Percentiles rank a stretch among this genome's conserved stretches.
phyloP scores from a whole-genome alignment of 1,140 invertebrate genomes.

The fruit fly (Drosophila melanogaster) region DNA sequence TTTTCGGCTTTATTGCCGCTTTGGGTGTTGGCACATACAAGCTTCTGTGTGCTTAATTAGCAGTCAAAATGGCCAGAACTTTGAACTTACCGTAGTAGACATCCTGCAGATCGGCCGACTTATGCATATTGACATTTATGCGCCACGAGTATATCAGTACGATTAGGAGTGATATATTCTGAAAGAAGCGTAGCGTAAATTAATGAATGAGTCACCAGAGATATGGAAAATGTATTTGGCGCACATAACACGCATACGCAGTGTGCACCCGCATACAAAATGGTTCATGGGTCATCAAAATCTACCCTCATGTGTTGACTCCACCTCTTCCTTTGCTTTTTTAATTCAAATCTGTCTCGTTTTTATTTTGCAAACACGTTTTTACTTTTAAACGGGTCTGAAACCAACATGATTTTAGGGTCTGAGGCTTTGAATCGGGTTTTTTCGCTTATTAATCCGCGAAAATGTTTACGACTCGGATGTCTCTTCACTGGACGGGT shows the following conservation, averaged over 20 bases:
- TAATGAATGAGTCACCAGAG: conserved; percentile 14
- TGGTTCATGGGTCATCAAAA: conserved; percentile 28
- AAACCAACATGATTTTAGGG: conserved; percentile 31
- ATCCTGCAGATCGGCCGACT: conserved; percentile 88
- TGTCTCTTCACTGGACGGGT: conserved; percentile 2
- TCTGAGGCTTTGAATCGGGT: conserved; percentile 25
- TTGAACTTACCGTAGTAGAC: conserved; percentile 89
- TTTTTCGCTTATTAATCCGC: conserved; percentile 56
- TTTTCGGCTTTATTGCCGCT: conserved; percentile 33
- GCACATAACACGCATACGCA: conserved; percentile 56
- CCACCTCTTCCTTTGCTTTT: not conserved
- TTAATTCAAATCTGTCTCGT: conserved; percentile 12
- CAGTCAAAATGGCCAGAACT: conserved; percentile 25
- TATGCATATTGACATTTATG: conserved; percentile 88
- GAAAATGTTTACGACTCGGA: conserved; percentile 39
- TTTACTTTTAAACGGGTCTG: conserved; percentile 58
- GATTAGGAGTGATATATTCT: conserved; percentile 90
- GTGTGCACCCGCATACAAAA: conserved; percentile 32
- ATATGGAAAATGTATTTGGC: conserved; percentile 14
- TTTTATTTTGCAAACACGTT: conserved; percentile 40
- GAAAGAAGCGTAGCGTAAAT: conserved; percentile 54
- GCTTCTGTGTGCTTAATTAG: conserved; percentile 46
- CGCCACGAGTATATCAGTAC: conserved; percentile 90
- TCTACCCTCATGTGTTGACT: conserved; percentile 3
- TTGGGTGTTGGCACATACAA: conserved; percentile 8